Conservation (phyloP, 2,888 invertebrate genomes). For the Osmoderma eremita region DNA sequence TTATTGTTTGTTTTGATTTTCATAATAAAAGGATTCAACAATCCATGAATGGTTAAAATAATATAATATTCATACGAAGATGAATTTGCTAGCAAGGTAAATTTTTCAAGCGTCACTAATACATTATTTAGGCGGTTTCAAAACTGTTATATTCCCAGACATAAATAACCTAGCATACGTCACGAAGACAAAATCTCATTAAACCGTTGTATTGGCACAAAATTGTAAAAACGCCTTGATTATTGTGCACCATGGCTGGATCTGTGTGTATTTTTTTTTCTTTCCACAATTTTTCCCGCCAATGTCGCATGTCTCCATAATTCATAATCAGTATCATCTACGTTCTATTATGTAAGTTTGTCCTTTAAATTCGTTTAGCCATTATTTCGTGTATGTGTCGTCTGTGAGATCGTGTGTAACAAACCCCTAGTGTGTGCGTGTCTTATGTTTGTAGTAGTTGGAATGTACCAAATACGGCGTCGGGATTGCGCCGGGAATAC, state of each 20-base stretch:
- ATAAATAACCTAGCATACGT: too few species aligned
- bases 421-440: not conserved
- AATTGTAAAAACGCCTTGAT: not conserved
- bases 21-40: too few species aligned
- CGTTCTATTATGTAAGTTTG: slow-evolving; percentile 55
- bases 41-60: too few species aligned
- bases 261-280: slow-evolving; percentile 20
- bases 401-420: slow-evolving; percentile 13
- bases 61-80: too few species aligned
- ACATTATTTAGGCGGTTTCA: too few species aligned
- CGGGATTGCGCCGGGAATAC: slow-evolving; percentile 25
- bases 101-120: too few species aligned
- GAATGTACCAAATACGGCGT: slow-evolving; percentile 42
- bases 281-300: slow-evolving; percentile 25
- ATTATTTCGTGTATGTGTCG: slow-evolving; percentile 58
- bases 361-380: slow-evolving; percentile 60
- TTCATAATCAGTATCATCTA: slow-evolving; percentile 59
- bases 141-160: too few species aligned
- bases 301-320: slow-evolving; percentile 49
- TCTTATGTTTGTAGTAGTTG: slow-evolving; percentile 44
- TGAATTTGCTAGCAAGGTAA: too few species aligned
- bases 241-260: not conserved
- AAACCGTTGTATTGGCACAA: not conserved
- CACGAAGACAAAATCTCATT: not conserved
- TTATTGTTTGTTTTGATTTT: too few species aligned